A percentile compares a stretch with the other conserved stretches of the same genome.
phyloP scores from a whole-genome alignment of 2,888 invertebrate species.

The Epirrita christyi region DNA sequence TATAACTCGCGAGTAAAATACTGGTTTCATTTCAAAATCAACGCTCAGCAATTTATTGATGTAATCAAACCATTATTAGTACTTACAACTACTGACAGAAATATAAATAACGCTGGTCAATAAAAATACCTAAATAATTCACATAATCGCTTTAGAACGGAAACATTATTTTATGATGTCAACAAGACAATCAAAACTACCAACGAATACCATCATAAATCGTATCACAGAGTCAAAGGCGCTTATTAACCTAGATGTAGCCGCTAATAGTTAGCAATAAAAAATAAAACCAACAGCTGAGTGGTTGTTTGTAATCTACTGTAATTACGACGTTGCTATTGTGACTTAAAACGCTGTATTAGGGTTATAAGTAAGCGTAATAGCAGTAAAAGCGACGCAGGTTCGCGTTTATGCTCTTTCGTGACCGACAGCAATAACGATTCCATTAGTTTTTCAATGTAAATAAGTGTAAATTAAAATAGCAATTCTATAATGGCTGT shows the following conservation, averaged over 20 bases:
- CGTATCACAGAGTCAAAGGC: constrained; percentile 36
- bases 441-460: constrained; percentile 66
- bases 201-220: constrained; percentile 31
- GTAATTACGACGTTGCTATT: constrained; percentile 59
- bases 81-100: no score
- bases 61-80: no score
- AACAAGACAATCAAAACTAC: constrained; percentile 31
- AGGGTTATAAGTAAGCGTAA: constrained; percentile 53
- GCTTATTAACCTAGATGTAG: constrained; percentile 48
- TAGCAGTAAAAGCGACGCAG: constrained; percentile 53
- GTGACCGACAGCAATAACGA: constrained; percentile 68
- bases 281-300: constrained; percentile 54
- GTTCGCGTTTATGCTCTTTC: constrained; percentile 63
- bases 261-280: constrained; percentile 44
- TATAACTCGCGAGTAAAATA: no score
- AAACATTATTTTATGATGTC: constrained; percentile 26
- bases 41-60: no score
- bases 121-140: no score
- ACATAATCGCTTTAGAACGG: constrained; percentile 18
- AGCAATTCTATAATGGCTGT: constrained; percentile 51
- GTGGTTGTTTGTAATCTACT: constrained; percentile 49
- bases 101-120: no score
- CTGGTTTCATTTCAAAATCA: no score
- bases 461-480: constrained; percentile 62
- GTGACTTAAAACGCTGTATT: constrained; percentile 59